phyloP scores from a whole-genome alignment of 2,888 invertebrate genomes.

The Drosophila imparisetae region DNA sequence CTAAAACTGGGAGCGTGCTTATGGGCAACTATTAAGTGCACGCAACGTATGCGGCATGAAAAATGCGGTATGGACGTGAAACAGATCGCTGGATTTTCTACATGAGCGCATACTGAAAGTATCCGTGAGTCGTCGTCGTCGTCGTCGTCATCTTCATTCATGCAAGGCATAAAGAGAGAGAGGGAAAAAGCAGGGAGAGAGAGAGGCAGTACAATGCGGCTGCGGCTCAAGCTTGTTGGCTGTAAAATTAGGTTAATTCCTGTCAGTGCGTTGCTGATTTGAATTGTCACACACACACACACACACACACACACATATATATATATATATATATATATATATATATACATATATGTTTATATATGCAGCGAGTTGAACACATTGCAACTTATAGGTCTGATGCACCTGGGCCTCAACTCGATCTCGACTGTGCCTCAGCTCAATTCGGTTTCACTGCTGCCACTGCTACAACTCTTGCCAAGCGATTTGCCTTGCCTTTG shows the following conservation, averaged over 20 bases:
- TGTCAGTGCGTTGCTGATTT: constrained; percentile 78
- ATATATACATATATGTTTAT: neutral
- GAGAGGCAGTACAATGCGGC: constrained; percentile 12
- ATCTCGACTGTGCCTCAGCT: constrained; percentile 5
- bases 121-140: constrained; percentile 38
- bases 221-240: constrained; percentile 65
- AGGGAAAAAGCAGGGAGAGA: neutral
- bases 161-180: constrained; percentile 34
- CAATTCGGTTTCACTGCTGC: constrained; percentile 20
- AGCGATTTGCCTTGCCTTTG: constrained; percentile 66
- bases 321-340: neutral
- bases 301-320: constrained; percentile 1
- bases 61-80: constrained; percentile 81
- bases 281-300: constrained; percentile 71
- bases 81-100: constrained; percentile 84
- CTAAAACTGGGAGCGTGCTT: constrained; percentile 59
- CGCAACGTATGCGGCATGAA: constrained; percentile 80
- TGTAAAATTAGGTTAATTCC: constrained; percentile 82
- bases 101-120: constrained; percentile 82
- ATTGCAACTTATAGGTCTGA: constrained; percentile 7
- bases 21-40: constrained; percentile 80
- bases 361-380: constrained; percentile 11
- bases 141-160: constrained; percentile 57
- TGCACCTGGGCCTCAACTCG: constrained; percentile 48
- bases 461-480: constrained; percentile 40